These are phyloP conservation scores for Puffinus mauretanicus DNA, from an alignment of 2,113 vertebrate genomes.

Conservation along the genomic window DNA sequence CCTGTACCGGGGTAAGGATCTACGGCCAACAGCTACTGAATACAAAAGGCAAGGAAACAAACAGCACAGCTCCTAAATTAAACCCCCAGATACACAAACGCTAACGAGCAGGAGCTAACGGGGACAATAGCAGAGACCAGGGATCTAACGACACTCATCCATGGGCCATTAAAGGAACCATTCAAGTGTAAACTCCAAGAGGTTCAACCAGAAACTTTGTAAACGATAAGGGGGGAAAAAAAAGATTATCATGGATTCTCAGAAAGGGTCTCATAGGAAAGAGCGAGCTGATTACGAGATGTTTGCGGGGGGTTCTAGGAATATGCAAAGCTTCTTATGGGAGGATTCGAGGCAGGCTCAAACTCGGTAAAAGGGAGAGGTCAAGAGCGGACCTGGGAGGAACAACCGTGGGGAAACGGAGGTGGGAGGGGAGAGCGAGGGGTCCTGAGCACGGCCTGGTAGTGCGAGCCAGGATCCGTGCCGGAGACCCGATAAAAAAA, in stretches of 20 bases:
- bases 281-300: not conserved
- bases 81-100: not conserved
- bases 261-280: too few relatives aligned
- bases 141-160: not conserved
- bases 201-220: not conserved
- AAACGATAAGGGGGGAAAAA: accelerated
- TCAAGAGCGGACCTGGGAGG: not conserved
- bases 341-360: not conserved
- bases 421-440: not conserved
- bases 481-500: accelerated
- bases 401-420: not conserved
- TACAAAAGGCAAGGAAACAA: not conserved
- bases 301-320: not conserved
- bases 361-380: not conserved
- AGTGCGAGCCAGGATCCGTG: not conserved
- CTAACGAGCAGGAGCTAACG: not conserved
- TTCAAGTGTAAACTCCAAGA: not conserved
- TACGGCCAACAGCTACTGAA: accelerated
- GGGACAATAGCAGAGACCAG: not conserved
- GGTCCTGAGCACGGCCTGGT: too few relatives aligned
- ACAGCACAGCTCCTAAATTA: not conserved
- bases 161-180: not conserved
- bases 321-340: not conserved
- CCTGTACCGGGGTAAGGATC: accelerated
- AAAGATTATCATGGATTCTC: not conserved